A percentile compares a stretch with the other conserved stretches of the same genome.
These are phyloP conservation scores for Sylvia borin DNA, from an alignment of 2,797 vertebrate genomes.

Conservation along the genomic window DNA sequence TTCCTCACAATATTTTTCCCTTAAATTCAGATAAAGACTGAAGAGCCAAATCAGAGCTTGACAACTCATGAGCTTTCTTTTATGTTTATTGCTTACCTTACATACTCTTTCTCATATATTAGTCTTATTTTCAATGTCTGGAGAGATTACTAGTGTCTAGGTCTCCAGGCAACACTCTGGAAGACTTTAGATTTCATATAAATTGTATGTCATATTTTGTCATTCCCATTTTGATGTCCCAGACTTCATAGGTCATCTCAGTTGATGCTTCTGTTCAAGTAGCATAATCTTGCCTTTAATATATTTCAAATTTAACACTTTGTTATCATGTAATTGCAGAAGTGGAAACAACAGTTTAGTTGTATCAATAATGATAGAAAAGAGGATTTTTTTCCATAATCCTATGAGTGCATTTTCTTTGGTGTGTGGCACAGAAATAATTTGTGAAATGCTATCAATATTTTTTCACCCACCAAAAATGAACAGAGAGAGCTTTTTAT, in stretches of 20 bases:
- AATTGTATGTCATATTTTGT: slow-evolving; percentile 30
- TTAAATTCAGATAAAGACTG: neutral
- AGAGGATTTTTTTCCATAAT: neutral
- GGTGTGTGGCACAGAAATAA: neutral
- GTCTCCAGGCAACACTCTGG: slow-evolving; percentile 8
- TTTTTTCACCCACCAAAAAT: neutral
- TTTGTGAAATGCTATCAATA: neutral
- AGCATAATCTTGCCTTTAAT: neutral
- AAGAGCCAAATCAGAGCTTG: neutral
- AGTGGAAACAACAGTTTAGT: neutral
- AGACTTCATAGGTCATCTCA: slow-evolving; percentile 16
- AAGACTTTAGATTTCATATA: slow-evolving; percentile 17
- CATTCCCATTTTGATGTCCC: slow-evolving; percentile 11
- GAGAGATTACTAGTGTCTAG: neutral
- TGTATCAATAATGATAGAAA: neutral
- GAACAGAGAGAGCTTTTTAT: neutral
- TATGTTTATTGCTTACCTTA: slow-evolving; percentile 14
- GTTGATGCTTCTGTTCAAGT: neutral
- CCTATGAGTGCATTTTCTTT: neutral
- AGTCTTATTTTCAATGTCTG: neutral
- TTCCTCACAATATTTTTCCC: neutral
- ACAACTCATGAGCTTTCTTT: slow-evolving; percentile 10
- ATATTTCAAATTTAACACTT: neutral
- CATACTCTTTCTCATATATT: neutral
- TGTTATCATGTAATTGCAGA: neutral